phyloP scores from a whole-genome alignment of 1,140 invertebrate genomes.

The Megalopta genalis region DNA sequence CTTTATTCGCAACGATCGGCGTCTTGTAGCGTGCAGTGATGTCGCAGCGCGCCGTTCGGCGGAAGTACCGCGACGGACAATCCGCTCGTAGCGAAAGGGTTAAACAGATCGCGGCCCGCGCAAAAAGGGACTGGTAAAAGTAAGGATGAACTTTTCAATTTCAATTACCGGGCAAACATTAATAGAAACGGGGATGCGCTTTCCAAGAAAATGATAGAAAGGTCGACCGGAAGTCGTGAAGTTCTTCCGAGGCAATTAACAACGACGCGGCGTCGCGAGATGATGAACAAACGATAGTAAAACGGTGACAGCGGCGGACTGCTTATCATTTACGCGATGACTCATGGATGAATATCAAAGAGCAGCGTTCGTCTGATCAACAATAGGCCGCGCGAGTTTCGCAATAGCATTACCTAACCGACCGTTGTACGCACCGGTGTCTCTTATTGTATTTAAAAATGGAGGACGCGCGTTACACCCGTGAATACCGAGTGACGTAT shows the following conservation, averaged over 20 bases:
- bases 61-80: no score
- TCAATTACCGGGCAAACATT: background rate
- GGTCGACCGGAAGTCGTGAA: background rate
- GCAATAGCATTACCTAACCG: constrained; percentile 38
- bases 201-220: background rate
- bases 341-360: constrained; percentile 23
- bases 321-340: background rate
- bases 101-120: no score
- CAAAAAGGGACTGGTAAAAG: no score
- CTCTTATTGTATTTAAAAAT: constrained; percentile 49
- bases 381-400: constrained; percentile 30
- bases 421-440: background rate
- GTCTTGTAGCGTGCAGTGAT: no score
- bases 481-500: constrained; percentile 26
- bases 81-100: no score
- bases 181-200: background rate
- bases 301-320: background rate
- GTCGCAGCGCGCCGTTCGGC: no score
- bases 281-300: background rate
- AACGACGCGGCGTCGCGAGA: background rate
- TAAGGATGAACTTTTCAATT: background rate
- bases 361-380: background rate
- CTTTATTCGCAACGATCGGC: no score
- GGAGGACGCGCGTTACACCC: constrained; percentile 14
- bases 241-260: background rate